phyloP scores from a whole-genome alignment of 2,888 invertebrate genomes.

The Lasioglossum oenotherae region DNA sequence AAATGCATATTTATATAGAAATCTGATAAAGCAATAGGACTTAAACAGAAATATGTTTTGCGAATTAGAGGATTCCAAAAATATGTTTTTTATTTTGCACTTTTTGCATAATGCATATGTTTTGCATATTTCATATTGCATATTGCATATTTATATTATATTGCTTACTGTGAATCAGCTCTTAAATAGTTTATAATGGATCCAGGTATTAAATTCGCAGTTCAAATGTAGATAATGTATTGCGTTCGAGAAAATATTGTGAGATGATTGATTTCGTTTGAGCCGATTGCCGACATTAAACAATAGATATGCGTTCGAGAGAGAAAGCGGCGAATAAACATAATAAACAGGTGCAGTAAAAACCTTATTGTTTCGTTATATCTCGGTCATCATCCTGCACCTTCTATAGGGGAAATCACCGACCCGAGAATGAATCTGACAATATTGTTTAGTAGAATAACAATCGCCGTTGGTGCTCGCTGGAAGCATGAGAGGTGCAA shows the following conservation, averaged over 20 bases:
- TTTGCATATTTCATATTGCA: no score
- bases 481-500: constrained; percentile 20
- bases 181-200: neutral
- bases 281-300: neutral
- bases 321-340: constrained; percentile 9
- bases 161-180: no score
- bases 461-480: constrained; percentile 19
- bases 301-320: neutral
- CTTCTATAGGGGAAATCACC: constrained; percentile 47
- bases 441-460: constrained; percentile 40
- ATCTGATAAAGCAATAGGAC: no score
- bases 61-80: no score
- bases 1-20: no score
- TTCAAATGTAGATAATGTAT: neutral
- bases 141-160: no score
- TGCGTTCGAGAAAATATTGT: neutral
- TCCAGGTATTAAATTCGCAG: neutral
- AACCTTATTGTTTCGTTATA: constrained; percentile 29
- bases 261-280: neutral
- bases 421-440: constrained; percentile 34
- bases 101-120: no score
- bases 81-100: no score
- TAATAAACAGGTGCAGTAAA: constrained; percentile 23
- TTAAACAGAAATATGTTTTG: no score
- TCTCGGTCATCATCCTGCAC: constrained; percentile 36